Base-by-base conservation (phyloP, 2,888 invertebrate genomes). In the Epinotia demarniana region DNA sequence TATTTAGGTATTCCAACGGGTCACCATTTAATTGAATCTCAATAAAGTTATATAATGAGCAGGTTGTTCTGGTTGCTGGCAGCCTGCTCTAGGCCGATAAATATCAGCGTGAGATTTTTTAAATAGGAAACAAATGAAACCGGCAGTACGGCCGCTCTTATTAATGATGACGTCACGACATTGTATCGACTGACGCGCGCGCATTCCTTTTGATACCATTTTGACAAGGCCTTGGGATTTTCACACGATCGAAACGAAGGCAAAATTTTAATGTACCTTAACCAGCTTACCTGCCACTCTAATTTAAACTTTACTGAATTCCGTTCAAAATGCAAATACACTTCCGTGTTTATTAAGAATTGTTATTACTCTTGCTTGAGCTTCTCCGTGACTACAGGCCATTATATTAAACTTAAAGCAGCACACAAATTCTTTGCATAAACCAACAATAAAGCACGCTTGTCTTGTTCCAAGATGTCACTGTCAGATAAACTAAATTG, bases 211-310 rank as follows among this genome's bases (percentile, higher is more conserved):
- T 89, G 87, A 84, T 90, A 89, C 86, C 86, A 82, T 89, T 91
- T 88, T 78, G 82, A 82, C 78, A 77, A 86, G 89, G 86, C 93
- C 93, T 93, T 94, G 93, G 91, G 88, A 90, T 89, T 92, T 93
- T 89, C 84, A 87, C 90, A 85, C 70, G 63, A 78, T 53, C 60
- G 16, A 19, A 64, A 58, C 19, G 49, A 64, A 11, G 79, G 72
- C 81, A 79, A 67, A n/a, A n/a, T n/a, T n/a, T n/a, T n/a, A n/a
- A 57, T 60, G 49, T 66, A 72, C 75, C 70, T 77, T 55, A 78
- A 76, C 77, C 77, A 43, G 19, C 49, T 8, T 16, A 39, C 16
- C 18, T 61, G 23, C 43, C 13, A 39, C 13, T 23, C 43, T n/a
- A 60, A 53, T 66, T 18, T 60, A 27, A 49, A 66, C 66, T 46